These are phyloP conservation scores for Epirrhoe alternata DNA, from an alignment of 2,888 invertebrate species.

Conservation along the genomic window DNA sequence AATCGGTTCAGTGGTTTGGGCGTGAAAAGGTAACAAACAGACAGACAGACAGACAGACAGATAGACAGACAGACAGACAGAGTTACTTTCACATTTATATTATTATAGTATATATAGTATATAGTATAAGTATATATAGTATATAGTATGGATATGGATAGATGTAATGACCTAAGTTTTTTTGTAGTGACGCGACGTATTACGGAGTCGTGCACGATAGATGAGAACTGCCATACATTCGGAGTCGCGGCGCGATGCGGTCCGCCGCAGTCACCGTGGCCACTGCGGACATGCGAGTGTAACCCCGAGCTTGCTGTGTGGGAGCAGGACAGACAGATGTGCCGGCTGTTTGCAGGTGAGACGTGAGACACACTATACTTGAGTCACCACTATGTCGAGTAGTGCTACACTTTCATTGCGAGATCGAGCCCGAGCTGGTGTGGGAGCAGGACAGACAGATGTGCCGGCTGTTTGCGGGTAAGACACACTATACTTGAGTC, in stretches of 20 bases:
- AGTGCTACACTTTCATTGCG: too few relatives aligned
- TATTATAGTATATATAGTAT: too few relatives aligned
- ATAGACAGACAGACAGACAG: too few relatives aligned
- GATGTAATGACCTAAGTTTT: not conserved
- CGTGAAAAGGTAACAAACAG: too few relatives aligned
- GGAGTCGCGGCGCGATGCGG: slow-evolving; percentile 64
- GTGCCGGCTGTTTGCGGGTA: not conserved
- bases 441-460: slow-evolving; percentile 1
- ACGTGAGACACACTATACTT: slow-evolving; percentile 43
- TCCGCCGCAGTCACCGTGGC: slow-evolving; percentile 52
- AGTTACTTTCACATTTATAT: too few relatives aligned
- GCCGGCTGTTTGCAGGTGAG: slow-evolving; percentile 70
- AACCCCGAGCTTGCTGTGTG: slow-evolving; percentile 61
- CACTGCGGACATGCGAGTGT: slow-evolving; percentile 65
- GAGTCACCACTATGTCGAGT: too few relatives aligned
- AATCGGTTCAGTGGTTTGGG: too few relatives aligned
- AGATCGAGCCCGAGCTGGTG: not conserved
- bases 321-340: slow-evolving; percentile 62
- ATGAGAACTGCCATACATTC: slow-evolving; percentile 71
- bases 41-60: too few relatives aligned
- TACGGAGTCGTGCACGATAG: slow-evolving; percentile 62
- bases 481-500: not conserved
- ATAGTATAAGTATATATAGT: too few relatives aligned
- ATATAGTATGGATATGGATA: too few relatives aligned
- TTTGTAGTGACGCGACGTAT: slow-evolving; percentile 61